A percentile compares a stretch with the other conserved stretches of the same genome.
Conservation (phyloP, 2,888 invertebrate genomes). For the Lordiphosa andalusiaca region DNA sequence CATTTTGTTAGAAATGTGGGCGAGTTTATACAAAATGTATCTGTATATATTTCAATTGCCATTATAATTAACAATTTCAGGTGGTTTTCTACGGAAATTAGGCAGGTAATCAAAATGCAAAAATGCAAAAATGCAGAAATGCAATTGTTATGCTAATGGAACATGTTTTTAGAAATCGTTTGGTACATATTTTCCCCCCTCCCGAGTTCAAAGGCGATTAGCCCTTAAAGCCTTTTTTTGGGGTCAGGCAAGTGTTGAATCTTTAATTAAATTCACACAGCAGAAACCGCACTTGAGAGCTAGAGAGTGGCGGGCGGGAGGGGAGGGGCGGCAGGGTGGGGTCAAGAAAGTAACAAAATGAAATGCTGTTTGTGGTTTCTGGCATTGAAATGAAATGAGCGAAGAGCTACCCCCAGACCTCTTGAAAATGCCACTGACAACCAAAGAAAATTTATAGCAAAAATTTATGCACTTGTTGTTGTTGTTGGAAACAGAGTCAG, state of each 20-base stretch:
- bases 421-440: conserved; percentile 75
- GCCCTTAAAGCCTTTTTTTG: too few species aligned
- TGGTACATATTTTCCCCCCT: neutral
- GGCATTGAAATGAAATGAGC: conserved; percentile 66
- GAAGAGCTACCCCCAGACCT: conserved; percentile 34
- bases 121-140: conserved; percentile 4
- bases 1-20: conserved; percentile 7
- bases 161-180: conserved; percentile 3
- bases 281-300: conserved; percentile 50
- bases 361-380: conserved; percentile 68
- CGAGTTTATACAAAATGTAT: neutral
- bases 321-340: neutral
- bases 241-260: conserved; percentile 47
- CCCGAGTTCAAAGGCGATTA: too few species aligned
- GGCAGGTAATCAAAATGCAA: conserved; percentile 21
- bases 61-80: conserved; percentile 69
- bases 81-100: conserved; percentile 35
- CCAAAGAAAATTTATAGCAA: conserved; percentile 72
- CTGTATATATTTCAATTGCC: conserved; percentile 49
- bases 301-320: neutral
- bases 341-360: conserved; percentile 59
- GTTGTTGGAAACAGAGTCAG: conserved; percentile 29
- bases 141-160: conserved; percentile 5
- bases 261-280: conserved; percentile 65
- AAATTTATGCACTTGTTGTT: conserved; percentile 62